Evolutionary conservation across 2,888 invertebrate genomes (phyloP), one percentile per base, ranked within the genome.

Genomic region (Drosophila greeni): DNA sequence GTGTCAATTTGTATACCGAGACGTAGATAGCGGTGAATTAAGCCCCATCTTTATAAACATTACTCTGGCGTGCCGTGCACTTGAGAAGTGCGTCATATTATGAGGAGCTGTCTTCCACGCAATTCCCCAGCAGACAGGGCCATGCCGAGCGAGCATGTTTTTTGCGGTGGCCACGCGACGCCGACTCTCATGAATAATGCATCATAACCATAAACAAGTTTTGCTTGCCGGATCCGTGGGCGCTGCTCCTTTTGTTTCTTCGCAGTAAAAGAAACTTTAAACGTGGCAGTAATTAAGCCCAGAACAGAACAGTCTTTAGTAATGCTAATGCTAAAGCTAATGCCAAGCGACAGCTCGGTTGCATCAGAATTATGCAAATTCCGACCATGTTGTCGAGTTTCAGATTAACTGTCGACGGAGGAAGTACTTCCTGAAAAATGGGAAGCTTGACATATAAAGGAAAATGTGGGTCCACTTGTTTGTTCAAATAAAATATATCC

Each of bases 171-270:
- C 72, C 84, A 78, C 82, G 73, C 79, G 70, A 67, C 67, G 26
- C 58, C 59, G 62, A 66, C 62, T 24, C 75, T 84, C 74, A 78
- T 78, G 82, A 78, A 78, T 78, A 82, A 78, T 78, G 82, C 82
- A 84, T 69, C 37, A 24, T n/a, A n/a, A n/a, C 52, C 54, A 70
- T 78, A 82, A 84, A 82, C 82, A 84, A 73, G 64, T 23, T 43
- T 40, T 11, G 39, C 39, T 36, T 45, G 42, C 12, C n/a, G 40
- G 36, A 31, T 43, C 20, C 33, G 36, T 48, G 39, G 65, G 40
- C 23, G 54, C 29, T 20, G 29, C 16, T 53, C 23, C 40, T 40
- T 55, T 40, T 40, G 33, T 42, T 56, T 23, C 40, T 40, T 33
- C 14, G 42, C 52, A 37, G 26, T 40, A 52, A 6, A 18, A 56